Evolutionary conservation across 2,888 invertebrate genomes (phyloP).

Genomic region (Hirtodrosophila histrioides): DNA sequence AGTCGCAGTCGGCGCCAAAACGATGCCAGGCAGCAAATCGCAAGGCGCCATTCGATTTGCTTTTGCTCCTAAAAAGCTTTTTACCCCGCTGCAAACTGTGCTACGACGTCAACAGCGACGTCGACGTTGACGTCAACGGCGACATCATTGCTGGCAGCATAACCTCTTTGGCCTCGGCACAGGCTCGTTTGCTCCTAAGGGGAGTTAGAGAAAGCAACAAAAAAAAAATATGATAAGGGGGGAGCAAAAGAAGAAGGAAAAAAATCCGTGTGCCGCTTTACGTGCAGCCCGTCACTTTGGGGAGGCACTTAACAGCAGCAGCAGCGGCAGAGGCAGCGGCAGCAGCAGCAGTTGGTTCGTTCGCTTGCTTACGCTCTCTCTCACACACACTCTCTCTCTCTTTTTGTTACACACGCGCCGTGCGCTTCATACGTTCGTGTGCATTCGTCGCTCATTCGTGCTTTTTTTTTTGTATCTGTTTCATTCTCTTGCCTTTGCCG

Average conservation of each 20-base stretch:
- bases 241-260: constrained; percentile 14
- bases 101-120: constrained; percentile 39
- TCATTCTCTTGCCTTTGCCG: constrained; percentile 22
- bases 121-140: constrained; percentile 27
- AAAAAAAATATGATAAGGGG: constrained; percentile 8
- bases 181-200: constrained; percentile 36
- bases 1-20: constrained; percentile 45
- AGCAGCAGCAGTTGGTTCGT: constrained; percentile 32
- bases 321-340: constrained; percentile 12
- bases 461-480: constrained; percentile 27
- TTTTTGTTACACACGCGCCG: constrained; percentile 7
- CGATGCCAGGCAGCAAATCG: constrained; percentile 64
- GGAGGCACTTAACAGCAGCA: constrained; percentile 12
- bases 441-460: constrained; percentile 41
- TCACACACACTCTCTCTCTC: constrained; percentile 11
- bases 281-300: constrained; percentile 1
- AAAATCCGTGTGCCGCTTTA: constrained; percentile 4
- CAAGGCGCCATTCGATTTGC: constrained; percentile 55
- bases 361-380: constrained; percentile 14
- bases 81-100: constrained; percentile 44
- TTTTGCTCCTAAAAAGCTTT: constrained; percentile 60
- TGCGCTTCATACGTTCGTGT: constrained; percentile 22
- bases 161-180: constrained; percentile 46
- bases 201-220: constrained; percentile 6
- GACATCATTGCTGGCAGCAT: constrained; percentile 9